phyloP scores from a whole-genome alignment of 2,888 invertebrate genomes.

The Acleris laterana region DNA sequence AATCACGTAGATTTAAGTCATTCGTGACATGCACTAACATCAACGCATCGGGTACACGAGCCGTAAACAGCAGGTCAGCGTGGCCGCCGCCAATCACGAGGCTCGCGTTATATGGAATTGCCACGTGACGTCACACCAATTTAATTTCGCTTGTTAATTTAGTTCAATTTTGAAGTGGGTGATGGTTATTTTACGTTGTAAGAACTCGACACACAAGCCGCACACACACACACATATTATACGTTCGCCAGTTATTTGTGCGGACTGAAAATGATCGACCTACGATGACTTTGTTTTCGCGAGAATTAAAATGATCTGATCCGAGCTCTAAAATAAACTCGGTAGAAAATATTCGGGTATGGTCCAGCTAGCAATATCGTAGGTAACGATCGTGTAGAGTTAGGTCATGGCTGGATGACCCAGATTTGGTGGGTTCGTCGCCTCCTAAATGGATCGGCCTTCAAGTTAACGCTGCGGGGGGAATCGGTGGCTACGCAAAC shows the following conservation, averaged over 20 bases:
- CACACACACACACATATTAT: no score
- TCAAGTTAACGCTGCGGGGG: slow-evolving; percentile 17
- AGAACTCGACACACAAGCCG: no score
- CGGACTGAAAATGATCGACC: slow-evolving; percentile 25
- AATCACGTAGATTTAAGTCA: slow-evolving; percentile 14
- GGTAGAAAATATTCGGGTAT: background rate
- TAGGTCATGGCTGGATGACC: slow-evolving; percentile 53
- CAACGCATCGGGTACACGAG: slow-evolving; percentile 7
- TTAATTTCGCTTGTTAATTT: slow-evolving; percentile 58
- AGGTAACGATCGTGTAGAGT: slow-evolving; percentile 38
- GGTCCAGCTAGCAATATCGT: background rate
- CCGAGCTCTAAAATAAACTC: slow-evolving; percentile 1
- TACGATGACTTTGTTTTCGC: slow-evolving; percentile 35
- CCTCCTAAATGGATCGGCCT: slow-evolving; percentile 57
- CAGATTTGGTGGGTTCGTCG: slow-evolving; percentile 47
- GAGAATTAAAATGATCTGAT: background rate
- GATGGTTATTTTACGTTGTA: slow-evolving; percentile 22
- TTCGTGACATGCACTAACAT: slow-evolving; percentile 15
- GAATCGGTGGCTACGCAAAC: background rate
- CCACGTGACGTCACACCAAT: slow-evolving; percentile 49
- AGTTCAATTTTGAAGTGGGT: slow-evolving; percentile 54
- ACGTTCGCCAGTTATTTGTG: background rate
- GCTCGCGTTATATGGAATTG: slow-evolving; percentile 31
- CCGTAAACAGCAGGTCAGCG: slow-evolving; percentile 15
- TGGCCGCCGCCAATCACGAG: slow-evolving; percentile 19